These are phyloP conservation scores for Benthochromis sp. DNA, from an alignment of 2,113 vertebrate species.

Conservation along the genomic window DNA sequence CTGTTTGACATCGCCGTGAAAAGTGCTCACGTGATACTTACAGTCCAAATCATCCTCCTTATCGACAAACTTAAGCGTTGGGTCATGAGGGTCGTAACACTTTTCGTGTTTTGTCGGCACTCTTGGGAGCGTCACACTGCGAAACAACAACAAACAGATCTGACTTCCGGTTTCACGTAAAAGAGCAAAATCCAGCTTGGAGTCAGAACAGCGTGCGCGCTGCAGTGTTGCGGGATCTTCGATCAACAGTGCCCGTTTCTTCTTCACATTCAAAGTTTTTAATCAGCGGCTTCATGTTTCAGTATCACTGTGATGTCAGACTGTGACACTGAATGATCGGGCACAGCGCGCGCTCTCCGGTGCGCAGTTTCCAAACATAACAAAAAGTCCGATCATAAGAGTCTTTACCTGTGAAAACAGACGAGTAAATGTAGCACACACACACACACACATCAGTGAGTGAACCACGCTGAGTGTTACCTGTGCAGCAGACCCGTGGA, in stretches of 20 bases:
- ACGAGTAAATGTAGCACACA: no score
- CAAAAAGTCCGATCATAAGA: not conserved
- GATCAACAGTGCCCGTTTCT: not conserved
- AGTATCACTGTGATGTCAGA: not conserved
- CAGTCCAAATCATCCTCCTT: not conserved
- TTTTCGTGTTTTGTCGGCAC: accelerated
- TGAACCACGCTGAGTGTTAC: not conserved
- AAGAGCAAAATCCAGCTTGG: not conserved
- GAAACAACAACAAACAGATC: not conserved
- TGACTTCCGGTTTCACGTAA: no score
- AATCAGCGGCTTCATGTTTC: not conserved
- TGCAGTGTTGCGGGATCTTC: not conserved
- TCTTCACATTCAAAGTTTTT: not conserved
- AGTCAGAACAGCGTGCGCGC: not conserved
- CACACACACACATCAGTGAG: not conserved
- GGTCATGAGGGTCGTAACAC: not conserved
- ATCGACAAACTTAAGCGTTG: not conserved
- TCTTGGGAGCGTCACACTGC: not conserved
- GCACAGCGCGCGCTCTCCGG: not conserved
- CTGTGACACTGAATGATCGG: not conserved
- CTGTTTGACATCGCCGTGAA: accelerated
- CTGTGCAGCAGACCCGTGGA: not conserved
- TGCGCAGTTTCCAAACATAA: not conserved
- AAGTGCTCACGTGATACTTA: accelerated
- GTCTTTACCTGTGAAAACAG: not conserved